Conservation (phyloP, 2,797 vertebrate species). For the Gouania willdenowi region DNA sequence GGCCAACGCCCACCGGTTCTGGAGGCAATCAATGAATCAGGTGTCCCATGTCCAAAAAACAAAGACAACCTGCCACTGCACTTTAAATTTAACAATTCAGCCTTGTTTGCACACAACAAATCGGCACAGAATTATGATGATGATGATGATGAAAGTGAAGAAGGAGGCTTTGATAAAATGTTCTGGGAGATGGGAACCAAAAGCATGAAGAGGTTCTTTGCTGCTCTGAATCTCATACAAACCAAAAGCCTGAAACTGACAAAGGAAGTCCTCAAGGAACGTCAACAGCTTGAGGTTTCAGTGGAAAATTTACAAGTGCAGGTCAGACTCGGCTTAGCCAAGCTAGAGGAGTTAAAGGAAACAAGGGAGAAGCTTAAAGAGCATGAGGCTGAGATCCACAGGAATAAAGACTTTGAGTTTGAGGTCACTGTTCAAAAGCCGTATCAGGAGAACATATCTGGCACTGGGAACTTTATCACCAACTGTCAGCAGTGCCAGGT, state of each 20-base stretch:
- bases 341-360: slow-evolving; percentile 18
- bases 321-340: slow-evolving; percentile 8
- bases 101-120: slow-evolving; percentile 29
- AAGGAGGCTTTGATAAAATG: slow-evolving; percentile 21
- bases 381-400: slow-evolving; percentile 11
- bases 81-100: slow-evolving; percentile 66
- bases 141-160: not conserved
- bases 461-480: not conserved
- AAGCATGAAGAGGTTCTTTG: slow-evolving; percentile 37
- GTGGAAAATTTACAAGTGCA: slow-evolving; percentile 9
- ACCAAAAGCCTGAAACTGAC: slow-evolving; percentile 29
- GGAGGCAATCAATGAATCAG: slow-evolving; percentile 9
- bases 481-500: slow-evolving; percentile 1
- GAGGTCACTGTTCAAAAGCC: not conserved
- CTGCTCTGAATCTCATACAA: not conserved
- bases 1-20: slow-evolving; percentile 22
- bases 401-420: slow-evolving; percentile 26
- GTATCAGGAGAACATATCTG: not conserved
- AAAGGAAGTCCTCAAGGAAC: slow-evolving; percentile 16
- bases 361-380: not conserved
- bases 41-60: slow-evolving; percentile 34
- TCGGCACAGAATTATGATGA: not conserved
- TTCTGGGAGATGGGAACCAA: slow-evolving; percentile 36
- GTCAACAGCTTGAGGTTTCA: not conserved
- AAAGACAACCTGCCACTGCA: slow-evolving; percentile 13